Evolutionary conservation across 2,888 invertebrate species (phyloP).

Genomic region (Ennomos erosarius): DNA sequence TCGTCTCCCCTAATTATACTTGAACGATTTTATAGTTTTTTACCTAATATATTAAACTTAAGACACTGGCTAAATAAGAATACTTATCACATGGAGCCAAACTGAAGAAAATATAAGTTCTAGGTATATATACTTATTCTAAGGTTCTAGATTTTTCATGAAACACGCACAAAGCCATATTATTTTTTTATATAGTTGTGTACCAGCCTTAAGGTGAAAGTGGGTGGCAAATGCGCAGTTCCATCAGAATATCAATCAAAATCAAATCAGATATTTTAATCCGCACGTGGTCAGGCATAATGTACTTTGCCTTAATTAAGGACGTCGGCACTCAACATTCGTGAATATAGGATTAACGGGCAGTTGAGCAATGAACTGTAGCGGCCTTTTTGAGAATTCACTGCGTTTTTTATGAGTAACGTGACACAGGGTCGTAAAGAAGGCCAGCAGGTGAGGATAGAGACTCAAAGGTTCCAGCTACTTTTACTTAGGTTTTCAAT

Average conservation of each 20-base stretch:
- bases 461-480: conserved; percentile 15
- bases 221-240: conserved; percentile 50
- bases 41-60: too few species aligned
- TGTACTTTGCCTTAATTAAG: conserved; percentile 63
- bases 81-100: too few species aligned
- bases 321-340: conserved; percentile 56
- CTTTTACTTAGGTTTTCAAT: conserved; percentile 14
- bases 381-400: conserved; percentile 31
- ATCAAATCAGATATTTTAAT: conserved; percentile 73
- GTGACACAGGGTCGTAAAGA: conserved; percentile 16
- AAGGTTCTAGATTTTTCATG: too few species aligned
- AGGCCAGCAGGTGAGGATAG: conserved; percentile 25
- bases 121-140: too few species aligned
- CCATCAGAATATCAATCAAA: conserved; percentile 75
- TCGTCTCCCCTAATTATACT: too few species aligned
- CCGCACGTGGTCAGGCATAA: conserved; percentile 40
- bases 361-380: conserved; percentile 25
- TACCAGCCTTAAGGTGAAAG: conserved; percentile 16
- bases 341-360: conserved; percentile 34
- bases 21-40: too few species aligned
- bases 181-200: neutral
- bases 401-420: conserved; percentile 32
- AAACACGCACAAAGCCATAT: neutral
- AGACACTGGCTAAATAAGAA: too few species aligned
- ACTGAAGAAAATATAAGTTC: too few species aligned